phyloP scores from a whole-genome alignment of 2,888 invertebrate species.

The Gortyna flavago region DNA sequence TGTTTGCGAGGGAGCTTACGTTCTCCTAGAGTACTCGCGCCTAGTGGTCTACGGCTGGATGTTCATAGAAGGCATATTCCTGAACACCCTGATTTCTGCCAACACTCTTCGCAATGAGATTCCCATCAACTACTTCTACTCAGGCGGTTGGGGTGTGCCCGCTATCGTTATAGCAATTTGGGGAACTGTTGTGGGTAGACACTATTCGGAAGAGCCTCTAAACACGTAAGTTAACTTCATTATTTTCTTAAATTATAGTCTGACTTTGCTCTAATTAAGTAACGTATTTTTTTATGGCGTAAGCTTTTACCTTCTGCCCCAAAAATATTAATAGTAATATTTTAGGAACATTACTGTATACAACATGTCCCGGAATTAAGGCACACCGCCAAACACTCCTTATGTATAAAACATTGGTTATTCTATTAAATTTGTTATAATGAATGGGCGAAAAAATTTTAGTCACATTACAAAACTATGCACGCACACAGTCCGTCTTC shows the following conservation, averaged over 20 bases:
- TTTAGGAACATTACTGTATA: background rate
- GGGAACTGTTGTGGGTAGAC: slow-evolving; percentile 90
- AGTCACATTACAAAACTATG: no score
- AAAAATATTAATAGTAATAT: background rate
- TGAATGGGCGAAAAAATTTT: no score
- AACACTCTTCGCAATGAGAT: slow-evolving; percentile 92
- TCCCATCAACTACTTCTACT: slow-evolving; percentile 90
- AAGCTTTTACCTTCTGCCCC: no score
- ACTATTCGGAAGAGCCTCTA: slow-evolving; percentile 69
- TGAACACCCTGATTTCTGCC: slow-evolving; percentile 95
- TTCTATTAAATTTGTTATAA: no score
- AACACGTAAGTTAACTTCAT: slow-evolving; percentile 22
- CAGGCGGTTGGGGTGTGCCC: slow-evolving; percentile 94
- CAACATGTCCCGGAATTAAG: no score
- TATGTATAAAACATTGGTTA: no score
- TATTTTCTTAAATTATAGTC: background rate
- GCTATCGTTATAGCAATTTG: slow-evolving; percentile 92
- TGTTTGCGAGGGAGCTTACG: slow-evolving; percentile 94
- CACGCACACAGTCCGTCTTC: no score
- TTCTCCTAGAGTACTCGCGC: slow-evolving; percentile 96
- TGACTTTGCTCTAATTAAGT: background rate
- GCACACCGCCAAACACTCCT: no score
- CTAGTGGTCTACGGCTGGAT: slow-evolving; percentile 99
- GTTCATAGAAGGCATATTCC: slow-evolving; percentile 97
- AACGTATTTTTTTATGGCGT: background rate